Base-by-base conservation (phyloP, 2,113 vertebrate genomes). In the Rhinolophus sinicus region DNA sequence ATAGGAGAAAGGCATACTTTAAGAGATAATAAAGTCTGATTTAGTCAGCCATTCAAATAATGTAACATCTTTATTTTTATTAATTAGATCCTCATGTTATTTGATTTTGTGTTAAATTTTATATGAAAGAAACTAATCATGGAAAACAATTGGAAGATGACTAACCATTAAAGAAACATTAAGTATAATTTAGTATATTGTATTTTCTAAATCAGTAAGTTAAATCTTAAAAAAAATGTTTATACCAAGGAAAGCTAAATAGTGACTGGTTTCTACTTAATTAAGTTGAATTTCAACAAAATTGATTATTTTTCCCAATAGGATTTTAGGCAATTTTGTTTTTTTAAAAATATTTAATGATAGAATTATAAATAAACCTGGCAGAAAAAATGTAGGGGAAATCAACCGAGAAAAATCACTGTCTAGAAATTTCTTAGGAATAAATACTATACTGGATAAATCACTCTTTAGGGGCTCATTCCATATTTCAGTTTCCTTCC, bases 141-240 rank as follows among this genome's bases (percentile, higher is more conserved):
- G 85, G 38, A 65, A 76, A 84, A 78, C 18, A 92, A 75, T 0
- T 38, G 38, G 12, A 75, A 84, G 9, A 62, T 75, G 9, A 50
- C 47, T 50, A 81, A 78, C 15, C 28, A 77, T 56, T 35, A 87
- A 72, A 54, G 50, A 84, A 93, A 90, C 30, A 69, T 14, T 52
- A 58, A 19, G 3, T 69, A 72, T 15, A 78, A 83, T n/a, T 91
- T 73, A 76, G 16, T 58, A 72, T 2, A 44, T 0, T 73, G 2
- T 30, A 80, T 92, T 93, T 88, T 88, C 56, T 93, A 90, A 91
- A 84, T 44, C n/a, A 60, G 19, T 35, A 47, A 73, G 5, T 86
- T 44, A 90, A 93, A 91, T 19, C 38, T 40, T 67, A n/a, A 78
- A 75, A 81, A 58, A 62, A 35, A 22, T 1, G 28, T 65, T 87